Evolutionary conservation across 1,140 invertebrate genomes (phyloP), one percentile per base, ranked within the genome.

Genomic region (Atta cephalotes): DNA sequence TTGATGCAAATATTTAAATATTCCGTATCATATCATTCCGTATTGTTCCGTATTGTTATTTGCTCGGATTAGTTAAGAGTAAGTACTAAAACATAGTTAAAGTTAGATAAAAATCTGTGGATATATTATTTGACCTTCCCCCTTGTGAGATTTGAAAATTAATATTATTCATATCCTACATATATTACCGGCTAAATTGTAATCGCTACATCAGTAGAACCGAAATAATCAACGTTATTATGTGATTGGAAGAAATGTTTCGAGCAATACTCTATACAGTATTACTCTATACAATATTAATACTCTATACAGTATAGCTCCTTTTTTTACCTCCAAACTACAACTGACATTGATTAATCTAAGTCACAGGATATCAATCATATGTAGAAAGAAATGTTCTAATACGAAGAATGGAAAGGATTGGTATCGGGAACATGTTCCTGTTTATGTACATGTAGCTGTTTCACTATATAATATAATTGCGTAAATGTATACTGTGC

Each of bases 401-500:
- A 80, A 56, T 78, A 71, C 51, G 3, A 81, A 70, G 31, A 81
- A 81, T 10, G 63, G 63, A 74, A 9, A 51, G 70, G 70, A 74
- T 60, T 31, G 12, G 65, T 70, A 58, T 49, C 12, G 12, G 80
- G 25, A 25, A 25, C 3, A 21, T 82, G 56, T 72, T 60, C 4
- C 58, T 74, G 31, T 82, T 16, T 66, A 53, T 66, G 35, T 79
- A 39, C 56, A 49, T 25, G 53, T 70, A 71, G 5, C 12, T 63
- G 39, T 85, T 63, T 31, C 16, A 77, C 71, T 76, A 63, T 71
- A 60, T 51, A 31, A 60, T 51, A 31, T 31, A 49, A 51, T 39
- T 79, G 66, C 49, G 53, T 77, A 66, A 58, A 86, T 65, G 58
- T 79, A 77, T 65, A 86, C 58, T 66, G 80, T 86, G 63, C 77